These are phyloP conservation scores for Plectus sambesii DNA, from an alignment of 1,140 invertebrate genomes.

Conservation along the genomic window DNA sequence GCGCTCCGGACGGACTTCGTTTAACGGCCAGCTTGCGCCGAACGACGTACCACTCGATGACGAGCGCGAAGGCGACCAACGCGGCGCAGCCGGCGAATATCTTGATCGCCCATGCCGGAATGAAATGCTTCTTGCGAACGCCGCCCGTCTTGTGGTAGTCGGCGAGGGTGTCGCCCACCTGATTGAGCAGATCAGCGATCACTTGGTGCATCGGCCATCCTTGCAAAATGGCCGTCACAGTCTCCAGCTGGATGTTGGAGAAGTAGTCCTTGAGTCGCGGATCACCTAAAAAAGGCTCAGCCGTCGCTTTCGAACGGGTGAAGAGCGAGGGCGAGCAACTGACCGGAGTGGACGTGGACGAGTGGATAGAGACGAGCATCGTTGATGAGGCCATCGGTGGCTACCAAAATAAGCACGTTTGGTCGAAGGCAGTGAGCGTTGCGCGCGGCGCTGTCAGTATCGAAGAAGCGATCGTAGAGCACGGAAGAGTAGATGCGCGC, in stretches of 20 bases:
- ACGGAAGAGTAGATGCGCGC: conserved; percentile 4
- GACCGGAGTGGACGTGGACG: conserved; percentile 6
- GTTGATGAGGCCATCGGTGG: conserved; percentile 5
- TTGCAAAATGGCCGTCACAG: conserved; percentile 6
- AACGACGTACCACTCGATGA: conserved; percentile 10
- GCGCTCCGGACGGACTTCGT: conserved; percentile 3
- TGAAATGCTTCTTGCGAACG: background rate
- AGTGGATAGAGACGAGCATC: conserved; percentile 3
- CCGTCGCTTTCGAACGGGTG: background rate
- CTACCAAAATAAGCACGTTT: conserved; percentile 5
- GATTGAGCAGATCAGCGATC: conserved; percentile 6
- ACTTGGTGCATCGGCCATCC: conserved; percentile 11
- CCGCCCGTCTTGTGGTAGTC: conserved; percentile 7
- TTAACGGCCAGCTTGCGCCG: conserved; percentile 8
- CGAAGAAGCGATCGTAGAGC: conserved; percentile 10
- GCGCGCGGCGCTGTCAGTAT: background rate
- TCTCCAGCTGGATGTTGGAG: conserved; percentile 10
- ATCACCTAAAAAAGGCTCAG: conserved; percentile 3
- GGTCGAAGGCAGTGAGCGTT: conserved; percentile 4
- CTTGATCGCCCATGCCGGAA: conserved; percentile 6
- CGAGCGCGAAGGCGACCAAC: background rate
- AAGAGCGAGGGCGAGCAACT: background rate
- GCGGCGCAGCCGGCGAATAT: conserved; percentile 1
- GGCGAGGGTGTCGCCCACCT: conserved; percentile 5
- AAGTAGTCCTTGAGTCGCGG: conserved; percentile 2